These are phyloP conservation scores for Pogonomyrmex californicus DNA, from an alignment of 1,140 invertebrate genomes.

Conservation along the genomic window DNA sequence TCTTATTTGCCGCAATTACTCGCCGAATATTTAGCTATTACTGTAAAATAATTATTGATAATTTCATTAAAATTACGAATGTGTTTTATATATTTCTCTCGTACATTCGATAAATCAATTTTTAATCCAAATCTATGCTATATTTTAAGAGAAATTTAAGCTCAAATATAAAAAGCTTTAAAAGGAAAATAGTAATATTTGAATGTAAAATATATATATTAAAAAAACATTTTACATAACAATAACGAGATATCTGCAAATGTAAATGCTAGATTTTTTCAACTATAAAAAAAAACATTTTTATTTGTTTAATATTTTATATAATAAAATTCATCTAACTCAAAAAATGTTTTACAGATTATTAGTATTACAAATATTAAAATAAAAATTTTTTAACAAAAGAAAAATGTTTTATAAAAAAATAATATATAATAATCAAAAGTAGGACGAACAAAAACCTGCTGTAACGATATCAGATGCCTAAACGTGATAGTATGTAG, in stretches of 20 bases:
- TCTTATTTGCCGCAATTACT: not conserved
- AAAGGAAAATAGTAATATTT: not conserved
- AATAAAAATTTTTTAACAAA: not conserved
- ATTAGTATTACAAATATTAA: not conserved
- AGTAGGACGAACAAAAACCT: not conserved
- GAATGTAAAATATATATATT: not conserved
- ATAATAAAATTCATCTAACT: not conserved
- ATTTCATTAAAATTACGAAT: constrained; percentile 22
- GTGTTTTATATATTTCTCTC: not conserved
- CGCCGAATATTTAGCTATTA: not conserved
- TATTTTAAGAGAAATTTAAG: not conserved
- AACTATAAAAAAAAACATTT: not conserved
- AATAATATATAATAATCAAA: not conserved
- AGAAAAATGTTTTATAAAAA: not conserved
- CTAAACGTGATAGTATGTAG: not conserved
- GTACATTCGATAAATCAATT: not conserved
- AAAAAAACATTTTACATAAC: not conserved
- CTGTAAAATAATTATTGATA: not conserved
- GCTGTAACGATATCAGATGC: not conserved
- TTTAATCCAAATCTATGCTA: not conserved
- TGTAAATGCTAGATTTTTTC: not conserved
- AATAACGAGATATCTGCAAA: not conserved
- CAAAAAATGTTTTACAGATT: too few relatives aligned
- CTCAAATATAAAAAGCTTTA: not conserved
- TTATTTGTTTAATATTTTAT: not conserved